These are phyloP conservation scores for Potamarius usumacintae DNA, from an alignment of 2,113 vertebrate species.

Conservation along the genomic window DNA sequence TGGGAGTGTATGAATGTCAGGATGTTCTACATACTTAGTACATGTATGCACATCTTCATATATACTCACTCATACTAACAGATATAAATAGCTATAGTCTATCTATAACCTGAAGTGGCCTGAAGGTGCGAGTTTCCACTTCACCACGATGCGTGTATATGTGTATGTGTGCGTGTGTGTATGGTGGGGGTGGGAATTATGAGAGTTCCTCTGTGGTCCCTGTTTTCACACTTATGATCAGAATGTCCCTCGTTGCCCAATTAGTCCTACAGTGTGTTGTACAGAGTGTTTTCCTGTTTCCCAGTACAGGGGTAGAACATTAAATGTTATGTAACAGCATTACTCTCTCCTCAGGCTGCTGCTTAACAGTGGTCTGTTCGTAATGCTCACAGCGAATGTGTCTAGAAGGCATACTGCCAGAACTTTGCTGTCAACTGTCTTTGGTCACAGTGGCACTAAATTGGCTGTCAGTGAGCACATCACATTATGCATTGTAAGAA, in stretches of 20 bases:
- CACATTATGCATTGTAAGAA: background rate
- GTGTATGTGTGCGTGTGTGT: background rate
- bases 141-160: background rate
- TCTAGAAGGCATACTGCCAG: too few species aligned
- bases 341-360: too few species aligned
- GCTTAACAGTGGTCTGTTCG: too few species aligned
- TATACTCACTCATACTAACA: slow-evolving; percentile 33
- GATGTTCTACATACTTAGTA: background rate
- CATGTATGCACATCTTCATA: slow-evolving; percentile 19
- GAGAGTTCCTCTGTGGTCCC: background rate
- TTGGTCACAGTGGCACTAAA: too few species aligned
- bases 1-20: background rate
- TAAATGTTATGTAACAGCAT: too few species aligned
- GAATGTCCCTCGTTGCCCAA: slow-evolving; percentile 15
- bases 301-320: too few species aligned
- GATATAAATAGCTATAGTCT: slow-evolving; percentile 36
- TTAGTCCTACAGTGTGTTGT: slow-evolving; percentile 8
- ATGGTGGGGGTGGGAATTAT: background rate
- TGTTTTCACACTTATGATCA: slow-evolving; percentile 28
- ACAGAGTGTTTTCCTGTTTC: too few species aligned
- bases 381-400: too few species aligned
- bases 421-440: too few species aligned
- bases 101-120: slow-evolving; percentile 33
- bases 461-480: background rate
- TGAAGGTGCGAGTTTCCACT: slow-evolving; percentile 23